Evolutionary conservation across 1,140 invertebrate genomes (phyloP), one percentile per base, ranked within the genome.

Genomic region (Brachionus rubens): DNA sequence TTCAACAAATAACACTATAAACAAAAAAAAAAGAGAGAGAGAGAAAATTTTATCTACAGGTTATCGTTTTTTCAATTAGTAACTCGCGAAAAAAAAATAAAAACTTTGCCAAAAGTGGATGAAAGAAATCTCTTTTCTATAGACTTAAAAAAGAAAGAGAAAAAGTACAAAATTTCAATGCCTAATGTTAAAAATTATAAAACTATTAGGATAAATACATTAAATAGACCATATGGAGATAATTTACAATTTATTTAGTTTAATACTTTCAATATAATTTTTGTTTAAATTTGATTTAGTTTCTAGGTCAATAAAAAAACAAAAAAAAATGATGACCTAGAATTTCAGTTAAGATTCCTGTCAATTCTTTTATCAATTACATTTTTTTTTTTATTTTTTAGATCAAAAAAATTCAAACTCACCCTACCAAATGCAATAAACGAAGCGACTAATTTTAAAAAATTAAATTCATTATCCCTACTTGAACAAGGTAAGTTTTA

Each of bases 151-250:
- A n/a, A n/a, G n/a, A n/a, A n/a, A n/a, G n/a, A n/a, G n/a, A n/a
- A n/a, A n/a, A n/a, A n/a, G n/a, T n/a, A n/a, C n/a, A 59, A 59
- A 33, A 33, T 59, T 59, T 26, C 33, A 33, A 59, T 33, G n/a
- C 30, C 16, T n/a, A n/a, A 33, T 14, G 33, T 16, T 59, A 59
- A 59, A 59, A 33, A 33, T 33, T 16, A 33, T 19, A 33, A 59
- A 36, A 33, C 26, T 7, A 59, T 36, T 19, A 59, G 19, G 19
- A 59, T 26, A 19, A 33, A 33, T 33, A 33, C 33, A 59, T 59
- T 59, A 59, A 59, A 59, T 36, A n/a, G 36, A 59, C 14, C 54
- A 59, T 59, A 59, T 59, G n/a, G n/a, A n/a, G n/a, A n/a, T n/a
- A n/a, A n/a, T n/a, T n/a, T n/a, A n/a, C n/a, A n/a, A n/a, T n/a